A percentile compares a stretch with the other conserved stretches of the same genome.
Evolutionary conservation across 64 coral and sea anemone genomes (phyloP).

Genomic region (Catalaphyllia jardinei): DNA sequence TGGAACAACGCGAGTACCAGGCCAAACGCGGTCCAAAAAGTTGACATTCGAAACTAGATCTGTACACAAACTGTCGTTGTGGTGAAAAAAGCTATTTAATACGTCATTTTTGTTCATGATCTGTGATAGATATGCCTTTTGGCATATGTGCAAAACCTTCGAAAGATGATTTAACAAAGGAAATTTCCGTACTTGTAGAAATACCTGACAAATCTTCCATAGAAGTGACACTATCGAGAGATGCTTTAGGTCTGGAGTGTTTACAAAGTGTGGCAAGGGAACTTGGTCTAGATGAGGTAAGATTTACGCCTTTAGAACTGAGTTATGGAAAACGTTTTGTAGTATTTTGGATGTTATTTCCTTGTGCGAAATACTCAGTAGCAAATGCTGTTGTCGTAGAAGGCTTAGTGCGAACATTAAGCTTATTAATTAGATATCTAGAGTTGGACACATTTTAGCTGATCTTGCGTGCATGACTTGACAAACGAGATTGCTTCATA

Average conservation of each 20-base stretch:
- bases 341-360: background rate
- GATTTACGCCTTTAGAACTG: background rate
- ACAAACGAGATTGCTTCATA: too few relatives aligned
- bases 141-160: conserved; percentile 44
- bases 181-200: conserved; percentile 21
- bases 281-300: conserved; percentile 5
- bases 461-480: too few relatives aligned
- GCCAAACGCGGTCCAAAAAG: background rate
- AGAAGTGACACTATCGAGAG: background rate
- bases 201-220: conserved; percentile 8
- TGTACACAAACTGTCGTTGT: background rate
- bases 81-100: conserved; percentile 6
- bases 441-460: too few relatives aligned
- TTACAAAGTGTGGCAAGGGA: background rate
- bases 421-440: too few relatives aligned
- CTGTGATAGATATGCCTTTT: conserved; percentile 42
- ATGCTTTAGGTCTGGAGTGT: conserved; percentile 16
- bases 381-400: background rate
- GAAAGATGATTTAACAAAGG: conserved; percentile 24
- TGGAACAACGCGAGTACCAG: conserved; percentile 19
- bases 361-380: background rate
- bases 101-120: background rate
- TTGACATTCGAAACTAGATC: background rate
- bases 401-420: background rate
- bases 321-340: background rate